phyloP scores from a whole-genome alignment of 1,140 invertebrate species.

The Aphidius gifuensis region DNA sequence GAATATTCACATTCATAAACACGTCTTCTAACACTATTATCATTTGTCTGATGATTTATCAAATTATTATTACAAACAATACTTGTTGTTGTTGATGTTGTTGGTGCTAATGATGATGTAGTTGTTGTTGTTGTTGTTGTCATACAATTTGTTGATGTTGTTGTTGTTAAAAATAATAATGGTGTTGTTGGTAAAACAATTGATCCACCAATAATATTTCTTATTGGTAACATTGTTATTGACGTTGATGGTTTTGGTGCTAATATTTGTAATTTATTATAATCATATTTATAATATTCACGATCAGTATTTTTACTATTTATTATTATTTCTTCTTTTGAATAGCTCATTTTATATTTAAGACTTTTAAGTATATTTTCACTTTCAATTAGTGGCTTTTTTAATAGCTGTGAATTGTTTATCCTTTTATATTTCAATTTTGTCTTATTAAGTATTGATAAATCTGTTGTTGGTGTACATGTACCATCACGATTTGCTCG shows the following conservation, averaged over 20 bases:
- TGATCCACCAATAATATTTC: conserved; percentile 36
- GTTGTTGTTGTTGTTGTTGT: conserved; percentile 11
- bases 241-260: conserved; percentile 44
- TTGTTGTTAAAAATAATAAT: conserved; percentile 50
- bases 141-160: conserved; percentile 28
- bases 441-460: not conserved
- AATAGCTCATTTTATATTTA: conserved; percentile 75
- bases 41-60: conserved; percentile 8
- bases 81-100: conserved; percentile 12
- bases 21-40: conserved; percentile 61
- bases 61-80: not conserved
- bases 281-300: conserved; percentile 28
- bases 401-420: not conserved
- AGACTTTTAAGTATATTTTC: conserved; percentile 69
- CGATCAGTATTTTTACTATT: conserved; percentile 58
- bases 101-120: conserved; percentile 49
- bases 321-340: conserved; percentile 62
- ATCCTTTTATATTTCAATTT: not conserved
- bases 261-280: conserved; percentile 42
- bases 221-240: conserved; percentile 35
- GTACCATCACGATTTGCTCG: conserved; percentile 72
- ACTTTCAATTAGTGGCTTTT: conserved; percentile 36
- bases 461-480: conserved; percentile 56
- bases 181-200: conserved; percentile 53
- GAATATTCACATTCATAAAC: conserved; percentile 81